phyloP scores from a whole-genome alignment of 2,113 vertebrate genomes.

The Mormoops blainvillei region DNA sequence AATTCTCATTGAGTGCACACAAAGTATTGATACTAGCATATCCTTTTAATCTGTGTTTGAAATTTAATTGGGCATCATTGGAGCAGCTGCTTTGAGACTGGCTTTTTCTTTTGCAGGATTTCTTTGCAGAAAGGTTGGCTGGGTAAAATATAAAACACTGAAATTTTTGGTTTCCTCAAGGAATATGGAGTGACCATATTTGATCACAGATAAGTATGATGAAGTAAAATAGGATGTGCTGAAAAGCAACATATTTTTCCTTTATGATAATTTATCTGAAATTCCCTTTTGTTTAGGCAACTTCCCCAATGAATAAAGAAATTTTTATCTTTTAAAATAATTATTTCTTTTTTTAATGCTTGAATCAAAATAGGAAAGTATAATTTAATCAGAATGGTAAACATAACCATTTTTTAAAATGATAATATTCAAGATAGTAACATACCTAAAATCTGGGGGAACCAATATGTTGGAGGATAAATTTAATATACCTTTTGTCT shows the following conservation, averaged over 20 bases:
- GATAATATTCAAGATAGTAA: background rate
- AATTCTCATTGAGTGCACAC: background rate
- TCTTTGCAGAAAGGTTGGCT: background rate
- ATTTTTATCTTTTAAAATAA: constrained; percentile 40
- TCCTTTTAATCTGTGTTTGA: constrained; percentile 50
- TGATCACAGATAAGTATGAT: constrained; percentile 27
- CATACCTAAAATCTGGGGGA: background rate
- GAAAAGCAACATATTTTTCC: background rate
- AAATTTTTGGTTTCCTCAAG: background rate
- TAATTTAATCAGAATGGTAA: constrained; percentile 5
- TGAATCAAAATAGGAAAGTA: background rate
- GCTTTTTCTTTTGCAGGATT: constrained; percentile 33
- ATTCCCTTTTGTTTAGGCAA: background rate
- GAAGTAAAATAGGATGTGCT: background rate
- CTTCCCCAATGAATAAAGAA: background rate
- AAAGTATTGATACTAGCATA: constrained; percentile 7
- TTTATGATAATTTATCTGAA: background rate
- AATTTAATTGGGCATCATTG: constrained; percentile 55
- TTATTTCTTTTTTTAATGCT: background rate
- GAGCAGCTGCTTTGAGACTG: constrained; percentile 14
- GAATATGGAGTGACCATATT: constrained; percentile 17
- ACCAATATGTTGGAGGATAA: background rate
- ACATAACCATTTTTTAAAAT: background rate
- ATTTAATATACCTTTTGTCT: background rate
- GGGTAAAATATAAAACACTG: constrained; percentile 22